Evolutionary conservation across 2,888 invertebrate genomes (phyloP).

Genomic region (Exephanes ischioxanthus): DNA sequence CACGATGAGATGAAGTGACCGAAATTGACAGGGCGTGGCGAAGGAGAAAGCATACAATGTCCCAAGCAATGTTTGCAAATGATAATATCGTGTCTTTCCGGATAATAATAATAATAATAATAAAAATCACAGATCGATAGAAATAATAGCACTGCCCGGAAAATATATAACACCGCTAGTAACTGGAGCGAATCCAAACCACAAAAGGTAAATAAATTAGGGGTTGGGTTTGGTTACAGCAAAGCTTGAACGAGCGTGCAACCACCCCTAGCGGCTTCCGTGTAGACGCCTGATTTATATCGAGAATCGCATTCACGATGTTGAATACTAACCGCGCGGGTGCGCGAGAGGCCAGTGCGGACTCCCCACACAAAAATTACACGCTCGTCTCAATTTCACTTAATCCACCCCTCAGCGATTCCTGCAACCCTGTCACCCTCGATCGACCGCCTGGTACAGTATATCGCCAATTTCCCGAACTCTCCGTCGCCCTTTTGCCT

Average conservation of each 20-base stretch:
- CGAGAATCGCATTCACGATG: slow-evolving; percentile 51
- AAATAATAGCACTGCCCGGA: not conserved
- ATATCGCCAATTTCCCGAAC: slow-evolving; percentile 72
- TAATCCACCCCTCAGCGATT: slow-evolving; percentile 70
- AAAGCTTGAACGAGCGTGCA: slow-evolving; percentile 65
- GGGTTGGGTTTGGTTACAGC: slow-evolving; percentile 12
- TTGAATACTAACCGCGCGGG: slow-evolving; percentile 42
- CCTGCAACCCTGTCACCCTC: slow-evolving; percentile 44
- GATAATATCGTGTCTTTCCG: not conserved
- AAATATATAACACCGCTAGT: not conserved
- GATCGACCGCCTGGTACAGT: slow-evolving; percentile 7
- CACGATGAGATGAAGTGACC: not conserved
- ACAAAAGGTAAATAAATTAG: slow-evolving; percentile 37
- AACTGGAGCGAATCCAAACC: slow-evolving; percentile 14
- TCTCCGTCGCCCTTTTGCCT: slow-evolving; percentile 26
- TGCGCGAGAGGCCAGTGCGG: slow-evolving; percentile 29
- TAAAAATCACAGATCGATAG: not conserved
- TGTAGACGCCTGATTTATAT: slow-evolving; percentile 45
- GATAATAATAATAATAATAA: not conserved
- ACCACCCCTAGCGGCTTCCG: slow-evolving; percentile 23
- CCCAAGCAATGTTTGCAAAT: not conserved
- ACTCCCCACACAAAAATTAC: slow-evolving; percentile 76
- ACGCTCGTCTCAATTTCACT: slow-evolving; percentile 79
- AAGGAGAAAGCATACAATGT: not conserved
- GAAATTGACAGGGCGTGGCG: too few relatives aligned